These are phyloP conservation scores for Enoplosus armatus DNA, from an alignment of 2,797 vertebrate genomes.

Conservation along the genomic window DNA sequence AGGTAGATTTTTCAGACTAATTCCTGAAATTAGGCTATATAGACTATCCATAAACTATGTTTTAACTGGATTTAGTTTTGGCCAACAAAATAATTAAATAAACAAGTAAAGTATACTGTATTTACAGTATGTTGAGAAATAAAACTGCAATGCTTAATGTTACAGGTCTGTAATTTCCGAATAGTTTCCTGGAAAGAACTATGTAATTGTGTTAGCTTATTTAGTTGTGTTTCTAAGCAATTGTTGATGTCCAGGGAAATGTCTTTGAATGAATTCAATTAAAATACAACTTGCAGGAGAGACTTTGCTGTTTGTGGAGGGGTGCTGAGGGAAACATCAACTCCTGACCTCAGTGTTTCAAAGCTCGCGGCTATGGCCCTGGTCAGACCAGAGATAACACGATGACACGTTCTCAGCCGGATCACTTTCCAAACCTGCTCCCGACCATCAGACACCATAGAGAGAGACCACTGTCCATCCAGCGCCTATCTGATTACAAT, in stretches of 20 bases:
- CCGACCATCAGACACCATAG: not conserved
- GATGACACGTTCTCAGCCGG: not conserved
- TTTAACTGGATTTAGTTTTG: not conserved
- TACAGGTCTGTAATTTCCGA: not conserved
- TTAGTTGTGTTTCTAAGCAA: not conserved
- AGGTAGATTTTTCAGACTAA: not conserved
- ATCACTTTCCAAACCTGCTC: conserved; percentile 42
- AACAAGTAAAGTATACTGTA: not conserved
- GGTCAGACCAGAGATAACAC: not conserved
- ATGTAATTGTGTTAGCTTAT: not conserved
- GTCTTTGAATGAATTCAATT: not conserved
- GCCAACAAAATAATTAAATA: too few species aligned
- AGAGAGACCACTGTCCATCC: conserved; percentile 41
- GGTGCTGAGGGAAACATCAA: too few species aligned
- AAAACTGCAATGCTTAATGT: not conserved
- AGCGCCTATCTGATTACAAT: conserved; percentile 48
- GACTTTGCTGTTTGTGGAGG: not conserved
- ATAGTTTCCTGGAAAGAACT: not conserved
- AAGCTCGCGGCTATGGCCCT: not conserved
- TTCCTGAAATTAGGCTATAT: not conserved
- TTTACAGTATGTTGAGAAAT: not conserved
- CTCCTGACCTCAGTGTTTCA: not conserved
- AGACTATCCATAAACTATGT: too few species aligned
- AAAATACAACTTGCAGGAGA: not conserved
- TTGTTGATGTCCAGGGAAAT: not conserved